phyloP scores from a whole-genome alignment of 2,888 invertebrate genomes.

The Exocentrus adspersus region DNA sequence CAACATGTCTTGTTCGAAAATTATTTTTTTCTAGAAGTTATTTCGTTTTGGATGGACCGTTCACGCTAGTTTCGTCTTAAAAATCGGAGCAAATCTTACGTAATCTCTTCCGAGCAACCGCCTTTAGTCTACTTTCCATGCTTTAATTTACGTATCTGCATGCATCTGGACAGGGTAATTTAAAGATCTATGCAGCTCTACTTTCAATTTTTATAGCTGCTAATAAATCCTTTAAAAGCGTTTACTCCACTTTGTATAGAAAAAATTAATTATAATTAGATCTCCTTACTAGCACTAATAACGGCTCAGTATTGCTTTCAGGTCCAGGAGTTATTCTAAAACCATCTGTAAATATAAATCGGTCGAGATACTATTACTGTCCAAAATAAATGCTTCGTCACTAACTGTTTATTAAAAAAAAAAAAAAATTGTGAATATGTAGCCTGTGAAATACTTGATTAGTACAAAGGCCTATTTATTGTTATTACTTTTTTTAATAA shows the following conservation, averaged over 20 bases:
- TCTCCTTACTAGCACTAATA: no score
- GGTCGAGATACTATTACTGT: background rate
- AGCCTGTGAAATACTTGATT: background rate
- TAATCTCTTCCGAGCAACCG: slow-evolving; percentile 18
- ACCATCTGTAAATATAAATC: no score
- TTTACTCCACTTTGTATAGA: no score
- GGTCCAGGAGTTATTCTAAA: background rate
- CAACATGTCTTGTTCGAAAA: no score
- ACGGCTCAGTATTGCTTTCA: no score
- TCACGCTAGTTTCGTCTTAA: slow-evolving; percentile 24
- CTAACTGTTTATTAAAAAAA: background rate
- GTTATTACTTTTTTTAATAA: background rate
- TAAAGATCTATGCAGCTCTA: background rate
- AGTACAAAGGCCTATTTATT: background rate
- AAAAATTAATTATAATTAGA: no score
- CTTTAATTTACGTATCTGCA: background rate
- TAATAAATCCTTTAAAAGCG: background rate
- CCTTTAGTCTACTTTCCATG: slow-evolving; percentile 32
- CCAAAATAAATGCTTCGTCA: background rate
- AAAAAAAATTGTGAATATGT: background rate
- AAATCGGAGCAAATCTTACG: slow-evolving; percentile 35
- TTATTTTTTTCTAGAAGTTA: no score
- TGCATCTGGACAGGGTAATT: slow-evolving; percentile 1
- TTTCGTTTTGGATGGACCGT: no score
- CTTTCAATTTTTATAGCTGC: background rate